Conservation (phyloP, 2,888 invertebrate species). For the Nymphalis c-album region DNA sequence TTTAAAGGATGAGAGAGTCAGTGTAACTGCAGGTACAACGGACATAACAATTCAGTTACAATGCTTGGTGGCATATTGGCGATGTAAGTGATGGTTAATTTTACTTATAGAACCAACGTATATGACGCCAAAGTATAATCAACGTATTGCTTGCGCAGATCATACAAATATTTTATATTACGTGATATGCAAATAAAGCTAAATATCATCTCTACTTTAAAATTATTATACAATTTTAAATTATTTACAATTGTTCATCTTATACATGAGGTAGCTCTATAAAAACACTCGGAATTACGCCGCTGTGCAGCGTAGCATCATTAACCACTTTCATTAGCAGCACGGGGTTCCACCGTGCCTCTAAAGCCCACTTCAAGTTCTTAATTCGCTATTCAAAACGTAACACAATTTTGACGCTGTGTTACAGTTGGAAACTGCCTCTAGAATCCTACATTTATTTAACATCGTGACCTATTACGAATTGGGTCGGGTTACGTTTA, state of each 20-base stretch:
- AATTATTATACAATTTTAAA: background rate
- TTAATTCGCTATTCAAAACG: conserved; percentile 38
- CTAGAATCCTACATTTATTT: conserved; percentile 38
- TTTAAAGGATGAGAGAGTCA: too few species aligned
- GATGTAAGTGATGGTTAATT: too few species aligned
- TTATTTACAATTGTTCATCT: background rate
- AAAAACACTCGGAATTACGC: background rate
- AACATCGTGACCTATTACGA: conserved; percentile 44
- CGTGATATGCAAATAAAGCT: background rate
- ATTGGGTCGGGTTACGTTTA: conserved; percentile 45
- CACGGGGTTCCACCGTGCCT: conserved; percentile 17
- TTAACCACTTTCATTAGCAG: conserved; percentile 23
- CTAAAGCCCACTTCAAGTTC: conserved; percentile 35
- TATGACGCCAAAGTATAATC: too few species aligned
- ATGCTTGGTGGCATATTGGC: too few species aligned
- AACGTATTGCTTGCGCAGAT: too few species aligned
- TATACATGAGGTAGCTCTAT: background rate
- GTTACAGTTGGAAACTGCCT: conserved; percentile 28
- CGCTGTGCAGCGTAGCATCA: conserved; percentile 14
- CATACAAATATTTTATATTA: too few species aligned
- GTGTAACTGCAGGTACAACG: too few species aligned
- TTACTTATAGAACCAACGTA: too few species aligned
- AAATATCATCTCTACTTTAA: background rate
- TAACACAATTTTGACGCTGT: conserved; percentile 38
- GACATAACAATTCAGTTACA: too few species aligned